These are phyloP conservation scores for Zaprionus camerounensis DNA, from an alignment of 1,140 invertebrate species.

Conservation along the genomic window DNA sequence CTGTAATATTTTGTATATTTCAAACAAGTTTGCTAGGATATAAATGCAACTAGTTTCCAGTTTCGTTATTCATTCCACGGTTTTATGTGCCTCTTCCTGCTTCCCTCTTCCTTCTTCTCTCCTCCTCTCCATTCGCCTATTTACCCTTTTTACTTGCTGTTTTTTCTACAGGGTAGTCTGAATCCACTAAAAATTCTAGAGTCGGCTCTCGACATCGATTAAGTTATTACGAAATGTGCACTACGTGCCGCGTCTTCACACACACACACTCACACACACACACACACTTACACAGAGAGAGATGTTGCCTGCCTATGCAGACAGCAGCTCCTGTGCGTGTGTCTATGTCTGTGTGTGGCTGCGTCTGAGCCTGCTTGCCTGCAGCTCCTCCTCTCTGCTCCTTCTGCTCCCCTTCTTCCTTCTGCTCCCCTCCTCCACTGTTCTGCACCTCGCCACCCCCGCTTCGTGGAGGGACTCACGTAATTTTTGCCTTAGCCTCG, in stretches of 20 bases:
- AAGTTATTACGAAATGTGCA: constrained; percentile 81
- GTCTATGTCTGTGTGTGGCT: constrained; percentile 24
- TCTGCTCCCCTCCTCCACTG: too few relatives aligned
- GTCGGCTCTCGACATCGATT: constrained; percentile 76
- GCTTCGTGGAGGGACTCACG: constrained; percentile 55
- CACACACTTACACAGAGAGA: constrained; percentile 13
- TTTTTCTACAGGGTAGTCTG: constrained; percentile 21
- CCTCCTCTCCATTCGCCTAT: neutral
- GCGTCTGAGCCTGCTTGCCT: constrained; percentile 57
- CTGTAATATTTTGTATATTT: too few relatives aligned
- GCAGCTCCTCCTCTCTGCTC: neutral
- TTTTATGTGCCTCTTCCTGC: too few relatives aligned
- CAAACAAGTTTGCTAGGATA: too few relatives aligned
- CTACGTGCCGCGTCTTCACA: constrained; percentile 66
- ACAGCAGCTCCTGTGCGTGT: constrained; percentile 9
- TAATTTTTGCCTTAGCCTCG: constrained; percentile 71
- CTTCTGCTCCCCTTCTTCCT: neutral
- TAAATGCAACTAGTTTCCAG: too few relatives aligned
- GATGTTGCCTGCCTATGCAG: neutral
- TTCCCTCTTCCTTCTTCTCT: too few relatives aligned
- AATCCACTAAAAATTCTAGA: constrained; percentile 65
- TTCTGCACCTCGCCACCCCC: constrained; percentile 30
- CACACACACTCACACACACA: constrained; percentile 11
- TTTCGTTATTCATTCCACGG: too few relatives aligned
- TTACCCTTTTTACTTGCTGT: neutral